Evolutionary conservation across 2,888 invertebrate genomes (phyloP), one percentile per base, ranked within the genome.

Genomic region (Xestia ashworthii): DNA sequence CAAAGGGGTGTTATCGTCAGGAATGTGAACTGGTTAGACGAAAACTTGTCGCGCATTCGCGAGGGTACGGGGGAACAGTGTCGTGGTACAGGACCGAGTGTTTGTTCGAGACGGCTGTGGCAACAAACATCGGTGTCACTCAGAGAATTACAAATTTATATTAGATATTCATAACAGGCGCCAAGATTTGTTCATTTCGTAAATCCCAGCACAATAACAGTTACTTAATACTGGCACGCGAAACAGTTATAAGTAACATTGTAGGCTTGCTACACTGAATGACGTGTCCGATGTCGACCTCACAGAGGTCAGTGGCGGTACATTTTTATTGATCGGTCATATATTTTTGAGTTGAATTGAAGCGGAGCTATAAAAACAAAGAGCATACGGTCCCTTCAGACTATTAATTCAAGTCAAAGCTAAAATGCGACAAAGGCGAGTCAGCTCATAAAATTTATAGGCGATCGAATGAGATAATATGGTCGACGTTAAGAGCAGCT

Each of bases 391-490:
- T 93, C 93, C 93, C 94, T 92, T 89, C 78, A 89, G 94, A 93
- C 95, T 94, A 95, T 96, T 94, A 95, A 96, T 95, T 93, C 93
- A 93, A 94, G 92, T 93, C 93, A 94, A 93, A 93, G 93, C 92
- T 93, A 92, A 93, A 93, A 93, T 90, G 95, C 95, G 96, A 95
- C 96, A 95, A 94, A 94, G 94, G 94, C 95, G 93, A 95, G 95
- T 95, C 95, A 94, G 95, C 95, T 96, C 95, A 96, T 96, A 96
- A 95, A 96, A 96, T 96, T 96, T 96, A 96, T 96, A 94, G 96
- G 94, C 96, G 96, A 96, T 96, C 95, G 96, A 96, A 96, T 95
- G 95, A 96, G 96, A 96, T 96, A 96, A 96, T 96, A 96, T 96
- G 95, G 96, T 95, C 94, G 95, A 95, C 95, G 95, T 96, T 96